Evolutionary conservation across 2,113 vertebrate species (phyloP), one percentile per base, ranked within the genome.

Genomic region (Eptesicus fuscus): DNA sequence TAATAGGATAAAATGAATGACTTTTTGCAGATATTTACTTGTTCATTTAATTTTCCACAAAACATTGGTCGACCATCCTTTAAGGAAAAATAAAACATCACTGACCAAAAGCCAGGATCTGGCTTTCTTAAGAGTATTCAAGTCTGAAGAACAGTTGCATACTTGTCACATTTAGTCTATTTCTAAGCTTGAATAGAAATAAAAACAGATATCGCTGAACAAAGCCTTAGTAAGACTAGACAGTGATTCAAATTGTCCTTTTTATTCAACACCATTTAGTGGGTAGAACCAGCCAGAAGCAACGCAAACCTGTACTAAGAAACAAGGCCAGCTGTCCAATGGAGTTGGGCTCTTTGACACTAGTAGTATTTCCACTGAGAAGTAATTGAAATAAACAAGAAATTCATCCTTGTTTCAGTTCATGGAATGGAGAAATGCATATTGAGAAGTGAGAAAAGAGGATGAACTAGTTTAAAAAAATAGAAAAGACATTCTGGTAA

Each of bases 101-200:
- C 40, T 95, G 4, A 95, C 76, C 17, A 76, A 74, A 82, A 91
- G 14, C 32, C 23, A 86, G n/a, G 32, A 79, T 88, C 14, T 79
- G 22, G 9, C 5, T 82, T 77, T 77, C 70, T 82, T 49, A 71
- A 56, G 61, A 83, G 28, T 83, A 78, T 95, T 42, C 5, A 0
- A 42, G 35, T 65, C 42, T 30, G 23, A 22, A 73, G 20, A 40
- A 78, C 42, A 30, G 12, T 79, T 88, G 2, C 79, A 25, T 82
- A 88, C 4, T 44, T 95, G 88, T 56, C 74, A 73, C 42, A 63
- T 84, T 96, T 83, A 63, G 83, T 79, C 70, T 96, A 40, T 63
- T 28, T 92, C 69, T 53, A 80, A 85, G 67, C 17, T 79, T 71
- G 18, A 90, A 25, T 49, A 91, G 40, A 96, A 93, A 85, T 65